Conservation (phyloP, 2,888 invertebrate genomes). For the Agrochola lota region DNA sequence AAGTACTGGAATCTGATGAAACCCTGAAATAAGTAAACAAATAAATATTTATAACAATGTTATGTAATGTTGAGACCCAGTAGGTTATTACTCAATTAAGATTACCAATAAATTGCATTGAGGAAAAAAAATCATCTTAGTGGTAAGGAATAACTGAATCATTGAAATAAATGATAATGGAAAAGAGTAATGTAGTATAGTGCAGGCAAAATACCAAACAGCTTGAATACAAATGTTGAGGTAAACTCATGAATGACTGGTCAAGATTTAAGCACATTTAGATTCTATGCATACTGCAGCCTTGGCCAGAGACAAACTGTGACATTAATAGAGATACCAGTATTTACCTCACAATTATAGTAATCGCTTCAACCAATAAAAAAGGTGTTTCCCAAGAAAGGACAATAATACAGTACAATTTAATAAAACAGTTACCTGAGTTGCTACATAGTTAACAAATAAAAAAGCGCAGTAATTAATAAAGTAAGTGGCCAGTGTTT, state of each 20-base stretch:
- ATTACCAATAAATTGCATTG: background rate
- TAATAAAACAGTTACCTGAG: slow-evolving; percentile 35
- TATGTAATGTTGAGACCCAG: background rate
- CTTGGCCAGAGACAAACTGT: slow-evolving; percentile 31
- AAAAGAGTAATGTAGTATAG: slow-evolving; percentile 7
- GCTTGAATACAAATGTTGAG: slow-evolving; percentile 57
- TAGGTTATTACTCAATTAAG: background rate
- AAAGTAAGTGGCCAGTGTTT: slow-evolving; percentile 40
- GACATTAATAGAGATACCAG: slow-evolving; percentile 26
- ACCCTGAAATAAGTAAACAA: background rate
- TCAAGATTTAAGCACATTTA: slow-evolving; percentile 50
- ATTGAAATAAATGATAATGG: slow-evolving; percentile 14
- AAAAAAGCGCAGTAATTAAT: slow-evolving; percentile 50
- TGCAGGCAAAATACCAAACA: slow-evolving; percentile 22
- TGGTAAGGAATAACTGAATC: background rate
- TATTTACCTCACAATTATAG: slow-evolving; percentile 40
- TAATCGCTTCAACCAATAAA: slow-evolving; percentile 28
- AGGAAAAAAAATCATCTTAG: background rate
- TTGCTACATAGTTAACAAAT: slow-evolving; percentile 15
- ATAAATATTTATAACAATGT: background rate
- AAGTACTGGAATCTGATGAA: background rate
- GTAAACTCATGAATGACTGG: slow-evolving; percentile 57
- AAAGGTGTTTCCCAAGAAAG: slow-evolving; percentile 17
- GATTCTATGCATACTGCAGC: slow-evolving; percentile 43
- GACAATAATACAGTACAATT: slow-evolving; percentile 22